Percentiles rank a stretch among this genome's conserved stretches.
These are phyloP conservation scores for Drosophila pseudoananassae DNA, from an alignment of 1,140 invertebrate genomes.

Conservation along the genomic window DNA sequence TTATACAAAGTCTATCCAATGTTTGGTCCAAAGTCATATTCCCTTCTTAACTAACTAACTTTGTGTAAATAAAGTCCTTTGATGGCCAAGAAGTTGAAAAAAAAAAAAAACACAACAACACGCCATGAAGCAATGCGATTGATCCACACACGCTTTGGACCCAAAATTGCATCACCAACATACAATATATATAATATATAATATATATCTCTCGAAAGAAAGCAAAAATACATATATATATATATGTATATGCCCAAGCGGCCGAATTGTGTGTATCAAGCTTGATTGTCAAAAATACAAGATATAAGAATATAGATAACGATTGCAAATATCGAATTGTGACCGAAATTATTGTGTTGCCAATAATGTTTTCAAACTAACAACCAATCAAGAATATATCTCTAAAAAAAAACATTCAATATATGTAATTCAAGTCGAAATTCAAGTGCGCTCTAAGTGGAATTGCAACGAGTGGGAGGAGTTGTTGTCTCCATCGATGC, in stretches of 20 bases:
- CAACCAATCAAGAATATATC: constrained; percentile 50
- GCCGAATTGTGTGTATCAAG: constrained; percentile 81
- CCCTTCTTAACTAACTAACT: constrained; percentile 37
- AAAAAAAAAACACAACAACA: constrained; percentile 42
- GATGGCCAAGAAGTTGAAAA: constrained; percentile 44
- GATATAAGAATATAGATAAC: neutral
- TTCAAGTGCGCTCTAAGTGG: constrained; percentile 53
- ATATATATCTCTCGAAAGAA: constrained; percentile 31
- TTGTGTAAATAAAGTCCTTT: constrained; percentile 84
- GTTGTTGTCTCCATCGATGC: constrained; percentile 33
- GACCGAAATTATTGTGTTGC: constrained; percentile 77
- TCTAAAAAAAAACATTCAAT: constrained; percentile 7
- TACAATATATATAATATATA: neutral
- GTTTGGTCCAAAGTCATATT: neutral
- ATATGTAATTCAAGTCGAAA: constrained; percentile 19
- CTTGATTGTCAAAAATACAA: constrained; percentile 61
- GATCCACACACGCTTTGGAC: constrained; percentile 71
- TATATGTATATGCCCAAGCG: constrained; percentile 53
- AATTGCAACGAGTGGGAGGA: constrained; percentile 56
- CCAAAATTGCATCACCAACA: constrained; percentile 43
- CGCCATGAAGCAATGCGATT: constrained; percentile 74
- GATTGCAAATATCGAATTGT: constrained; percentile 59
- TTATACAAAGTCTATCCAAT: constrained; percentile 81
- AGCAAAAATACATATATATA: constrained; percentile 38
- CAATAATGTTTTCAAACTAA: constrained; percentile 53